phyloP scores from a whole-genome alignment of 2,113 vertebrate species.

The Podarcis cretensis region DNA sequence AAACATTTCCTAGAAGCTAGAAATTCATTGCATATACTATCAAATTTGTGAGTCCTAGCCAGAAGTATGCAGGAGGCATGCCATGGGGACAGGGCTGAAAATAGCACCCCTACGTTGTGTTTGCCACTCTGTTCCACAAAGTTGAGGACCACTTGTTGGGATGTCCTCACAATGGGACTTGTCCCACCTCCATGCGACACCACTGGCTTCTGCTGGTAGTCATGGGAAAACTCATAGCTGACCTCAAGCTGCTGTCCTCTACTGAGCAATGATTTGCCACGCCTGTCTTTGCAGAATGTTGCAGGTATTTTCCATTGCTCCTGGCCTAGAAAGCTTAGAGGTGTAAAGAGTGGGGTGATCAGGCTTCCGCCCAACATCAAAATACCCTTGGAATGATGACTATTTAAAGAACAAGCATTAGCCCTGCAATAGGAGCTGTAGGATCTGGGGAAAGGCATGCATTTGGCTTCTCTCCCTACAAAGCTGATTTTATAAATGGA shows the following conservation, averaged over 20 bases:
- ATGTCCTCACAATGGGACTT: neutral
- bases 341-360: neutral
- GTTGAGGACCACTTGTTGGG: neutral
- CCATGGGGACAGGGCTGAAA: no score
- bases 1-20: neutral
- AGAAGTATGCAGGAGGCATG: neutral
- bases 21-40: neutral
- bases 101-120: neutral
- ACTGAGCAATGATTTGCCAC: neutral
- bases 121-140: neutral
- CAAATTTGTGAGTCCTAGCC: neutral
- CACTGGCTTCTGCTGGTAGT: no score
- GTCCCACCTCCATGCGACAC: no score
- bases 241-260: neutral
- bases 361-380: slow-evolving; percentile 3
- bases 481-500: neutral
- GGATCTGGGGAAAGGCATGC: neutral
- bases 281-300: neutral
- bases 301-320: slow-evolving; percentile 22
- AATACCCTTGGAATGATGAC: neutral
- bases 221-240: no score
- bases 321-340: neutral
- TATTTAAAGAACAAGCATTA: neutral
- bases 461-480: neutral
- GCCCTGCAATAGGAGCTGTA: neutral